Evolutionary conservation across 2,113 vertebrate genomes (phyloP).

Genomic region (Anhinga anhinga): DNA sequence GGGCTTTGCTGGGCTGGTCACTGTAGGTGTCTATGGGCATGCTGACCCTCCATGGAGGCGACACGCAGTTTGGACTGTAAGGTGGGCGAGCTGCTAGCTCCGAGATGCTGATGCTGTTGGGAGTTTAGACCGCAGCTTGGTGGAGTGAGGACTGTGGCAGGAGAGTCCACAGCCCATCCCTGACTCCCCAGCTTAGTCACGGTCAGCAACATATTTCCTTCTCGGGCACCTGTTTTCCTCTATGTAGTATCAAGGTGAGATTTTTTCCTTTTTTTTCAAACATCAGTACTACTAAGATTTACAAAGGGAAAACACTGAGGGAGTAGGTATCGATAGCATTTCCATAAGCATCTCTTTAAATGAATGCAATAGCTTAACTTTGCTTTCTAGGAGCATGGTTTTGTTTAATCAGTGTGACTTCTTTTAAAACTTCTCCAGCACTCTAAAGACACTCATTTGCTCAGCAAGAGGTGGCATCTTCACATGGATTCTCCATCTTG

Average conservation of each 20-base stretch:
- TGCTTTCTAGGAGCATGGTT: neutral
- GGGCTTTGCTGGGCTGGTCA: neutral
- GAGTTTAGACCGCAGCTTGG: neutral
- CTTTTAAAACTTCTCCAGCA: neutral
- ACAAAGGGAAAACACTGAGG: neutral
- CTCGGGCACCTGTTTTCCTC: neutral
- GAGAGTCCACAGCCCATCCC: neutral
- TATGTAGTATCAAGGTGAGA: neutral
- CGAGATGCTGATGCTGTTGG: neutral
- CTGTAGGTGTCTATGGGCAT: neutral
- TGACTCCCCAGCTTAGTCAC: neutral
- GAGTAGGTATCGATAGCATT: neutral
- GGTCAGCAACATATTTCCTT: neutral
- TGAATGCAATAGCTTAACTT: neutral
- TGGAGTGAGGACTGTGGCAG: neutral
- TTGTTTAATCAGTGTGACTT: neutral
- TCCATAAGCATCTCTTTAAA: neutral
- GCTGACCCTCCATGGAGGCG: fast-evolving
- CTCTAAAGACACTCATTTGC: neutral
- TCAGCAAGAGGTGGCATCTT: neutral
- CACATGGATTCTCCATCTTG: neutral
- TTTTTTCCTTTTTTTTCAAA: neutral
- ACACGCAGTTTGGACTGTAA: fast-evolving
- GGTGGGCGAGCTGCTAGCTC: neutral
- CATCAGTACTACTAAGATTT: neutral